Conservation (phyloP, 1,140 invertebrate genomes). For the Lasioglossum albipes region DNA sequence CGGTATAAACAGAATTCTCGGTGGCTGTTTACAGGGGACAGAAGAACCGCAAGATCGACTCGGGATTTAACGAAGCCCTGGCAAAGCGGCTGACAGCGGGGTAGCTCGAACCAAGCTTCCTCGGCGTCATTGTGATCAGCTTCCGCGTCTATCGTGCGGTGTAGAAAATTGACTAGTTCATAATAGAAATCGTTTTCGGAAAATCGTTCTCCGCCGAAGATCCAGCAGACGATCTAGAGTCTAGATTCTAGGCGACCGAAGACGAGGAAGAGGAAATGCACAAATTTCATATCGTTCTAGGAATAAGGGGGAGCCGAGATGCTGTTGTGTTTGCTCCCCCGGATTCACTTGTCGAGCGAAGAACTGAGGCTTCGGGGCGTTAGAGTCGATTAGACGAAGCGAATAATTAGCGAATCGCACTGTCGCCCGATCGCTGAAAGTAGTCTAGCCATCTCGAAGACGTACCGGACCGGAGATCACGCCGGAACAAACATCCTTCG, state of each 20-base stretch:
- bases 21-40: not conserved
- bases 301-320: not conserved
- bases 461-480: not conserved
- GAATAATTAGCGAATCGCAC: conserved; percentile 18
- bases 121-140: not conserved
- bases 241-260: not conserved
- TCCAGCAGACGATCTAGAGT: no score
- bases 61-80: not conserved
- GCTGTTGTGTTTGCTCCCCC: not conserved
- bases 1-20: not conserved
- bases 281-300: conserved; percentile 50
- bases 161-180: conserved; percentile 2
- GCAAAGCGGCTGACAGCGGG: not conserved
- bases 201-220: not conserved
- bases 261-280: conserved; percentile 2
- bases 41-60: no score
- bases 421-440: not conserved
- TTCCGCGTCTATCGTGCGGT: not conserved
- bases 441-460: not conserved
- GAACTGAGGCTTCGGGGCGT: not conserved
- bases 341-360: not conserved
- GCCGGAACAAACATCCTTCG: not conserved
- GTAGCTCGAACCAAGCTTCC: not conserved
- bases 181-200: not conserved
- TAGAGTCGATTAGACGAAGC: conserved; percentile 18